Base-by-base conservation (phyloP, 2,888 invertebrate genomes). In the Platycheirus rosarum region DNA sequence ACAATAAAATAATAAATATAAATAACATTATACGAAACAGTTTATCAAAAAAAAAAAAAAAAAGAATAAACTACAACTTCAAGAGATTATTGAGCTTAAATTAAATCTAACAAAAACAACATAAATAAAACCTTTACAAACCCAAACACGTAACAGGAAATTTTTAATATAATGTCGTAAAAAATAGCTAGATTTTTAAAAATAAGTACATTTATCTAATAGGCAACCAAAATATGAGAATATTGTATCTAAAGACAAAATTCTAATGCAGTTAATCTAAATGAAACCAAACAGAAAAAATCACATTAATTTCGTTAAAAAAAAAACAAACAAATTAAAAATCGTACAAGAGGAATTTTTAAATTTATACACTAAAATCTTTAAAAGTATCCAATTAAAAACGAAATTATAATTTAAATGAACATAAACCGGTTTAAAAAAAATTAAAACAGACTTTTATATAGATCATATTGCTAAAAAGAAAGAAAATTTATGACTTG, bases 281-380 rank as follows among this genome's bases (percentile, higher is more conserved):
- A 63, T 35, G 18, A 76, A 75, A 76, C 16, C 42, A 63, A 65
- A 29, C 2, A 20, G 9, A 46, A 23, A 26, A 23, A 49, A n/a
- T 55, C 1, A 37, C 82, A 44, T 35, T 51, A 69, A 57, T 68
- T 82, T 77, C 35, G 29, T 82, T 65, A 62, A 26, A 49, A 13
- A 23, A 40, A 37, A 60, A 35, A 48, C 42, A 44, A 18, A 51
- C 16, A 49, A 26, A 71, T 57, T 77, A 37, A 40, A 70, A 74
- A 70, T 69, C 55, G 49, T 70, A 73, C 66, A 76, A 62, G 77
- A 77, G 77, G 82, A 82, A 82, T 82, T 82, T 82, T 77, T 82
- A 82, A 82, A 82, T 79, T 79, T 79, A 79, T 84, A 82, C 82
- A 77, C 75, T 37, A 77, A 77, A n/a, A 69, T 71, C 68, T 75